phyloP scores from a whole-genome alignment of 2,113 vertebrate genomes.

The Aspidoscelis tigris region DNA sequence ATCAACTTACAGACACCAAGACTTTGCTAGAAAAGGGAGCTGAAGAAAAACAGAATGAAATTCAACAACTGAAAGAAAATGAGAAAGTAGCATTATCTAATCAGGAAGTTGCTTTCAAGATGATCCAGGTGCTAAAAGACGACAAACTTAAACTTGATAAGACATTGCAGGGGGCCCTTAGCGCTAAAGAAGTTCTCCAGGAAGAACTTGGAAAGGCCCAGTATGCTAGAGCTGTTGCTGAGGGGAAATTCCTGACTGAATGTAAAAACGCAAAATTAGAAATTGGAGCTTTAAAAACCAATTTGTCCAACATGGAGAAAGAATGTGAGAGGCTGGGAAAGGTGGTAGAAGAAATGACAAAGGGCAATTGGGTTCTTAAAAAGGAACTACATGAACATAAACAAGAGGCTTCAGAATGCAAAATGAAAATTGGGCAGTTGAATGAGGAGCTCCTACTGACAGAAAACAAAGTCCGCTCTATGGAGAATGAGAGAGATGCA shows the following conservation, averaged over 20 bases:
- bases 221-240: constrained; percentile 22
- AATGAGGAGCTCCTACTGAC: constrained; percentile 57
- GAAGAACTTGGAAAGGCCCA: constrained; percentile 56
- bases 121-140: constrained; percentile 54
- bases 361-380: constrained; percentile 70
- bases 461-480: constrained; percentile 63
- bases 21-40: constrained; percentile 54
- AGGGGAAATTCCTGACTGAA: constrained; percentile 62
- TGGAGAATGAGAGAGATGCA: constrained; percentile 69
- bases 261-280: constrained; percentile 63
- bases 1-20: constrained; percentile 57
- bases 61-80: constrained; percentile 61
- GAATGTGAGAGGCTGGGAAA: constrained; percentile 65
- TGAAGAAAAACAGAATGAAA: constrained; percentile 52
- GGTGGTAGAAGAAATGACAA: constrained; percentile 56
- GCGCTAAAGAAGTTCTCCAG: constrained; percentile 52
- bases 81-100: constrained; percentile 43
- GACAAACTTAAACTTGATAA: constrained; percentile 64
- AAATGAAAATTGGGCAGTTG: constrained; percentile 58
- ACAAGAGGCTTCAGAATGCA: constrained; percentile 54
- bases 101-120: constrained; percentile 53
- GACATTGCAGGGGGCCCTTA: constrained; percentile 48
- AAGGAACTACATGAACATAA: constrained; percentile 65
- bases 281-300: constrained; percentile 59
- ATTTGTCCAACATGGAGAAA: constrained; percentile 51